Conservation (phyloP, 2,113 vertebrate species). For the Hipposideros armiger region DNA sequence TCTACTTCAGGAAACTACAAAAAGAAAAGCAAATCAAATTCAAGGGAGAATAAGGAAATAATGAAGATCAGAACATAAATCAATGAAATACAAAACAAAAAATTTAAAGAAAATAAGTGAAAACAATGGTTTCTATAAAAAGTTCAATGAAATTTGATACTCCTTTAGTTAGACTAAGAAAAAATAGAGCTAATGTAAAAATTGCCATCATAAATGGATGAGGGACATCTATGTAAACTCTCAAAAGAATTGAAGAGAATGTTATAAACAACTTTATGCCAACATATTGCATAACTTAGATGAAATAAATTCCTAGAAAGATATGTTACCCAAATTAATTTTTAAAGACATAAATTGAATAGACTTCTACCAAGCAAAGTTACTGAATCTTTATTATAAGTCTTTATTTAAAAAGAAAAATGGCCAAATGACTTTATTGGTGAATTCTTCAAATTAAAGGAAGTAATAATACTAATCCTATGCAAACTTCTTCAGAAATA, state of each 20-base stretch:
- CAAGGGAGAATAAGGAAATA: not conserved
- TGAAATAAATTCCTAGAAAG: not conserved
- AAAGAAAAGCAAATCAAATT: not conserved
- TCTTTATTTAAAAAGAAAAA: not conserved
- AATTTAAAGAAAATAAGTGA: not conserved
- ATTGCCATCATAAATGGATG: not conserved
- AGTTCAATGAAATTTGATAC: not conserved
- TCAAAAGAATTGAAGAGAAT: not conserved
- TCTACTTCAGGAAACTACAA: not conserved
- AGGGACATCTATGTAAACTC: not conserved
- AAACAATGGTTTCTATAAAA: not conserved
- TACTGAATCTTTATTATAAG: not conserved
- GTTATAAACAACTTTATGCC: not conserved
- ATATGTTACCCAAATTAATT: not conserved
- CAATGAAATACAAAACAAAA: not conserved
- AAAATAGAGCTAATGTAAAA: not conserved
- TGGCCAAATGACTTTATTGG: not conserved
- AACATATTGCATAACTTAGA: not conserved
- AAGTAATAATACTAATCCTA: not conserved
- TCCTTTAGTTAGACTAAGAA: not conserved
- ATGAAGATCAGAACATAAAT: not conserved
- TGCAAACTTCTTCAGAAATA: not conserved
- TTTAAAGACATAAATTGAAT: not conserved
- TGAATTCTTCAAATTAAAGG: not conserved
- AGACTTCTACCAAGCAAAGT: not conserved